These are phyloP conservation scores for Myodes glareolus DNA, from an alignment of 2,113 vertebrate species.

Conservation along the genomic window DNA sequence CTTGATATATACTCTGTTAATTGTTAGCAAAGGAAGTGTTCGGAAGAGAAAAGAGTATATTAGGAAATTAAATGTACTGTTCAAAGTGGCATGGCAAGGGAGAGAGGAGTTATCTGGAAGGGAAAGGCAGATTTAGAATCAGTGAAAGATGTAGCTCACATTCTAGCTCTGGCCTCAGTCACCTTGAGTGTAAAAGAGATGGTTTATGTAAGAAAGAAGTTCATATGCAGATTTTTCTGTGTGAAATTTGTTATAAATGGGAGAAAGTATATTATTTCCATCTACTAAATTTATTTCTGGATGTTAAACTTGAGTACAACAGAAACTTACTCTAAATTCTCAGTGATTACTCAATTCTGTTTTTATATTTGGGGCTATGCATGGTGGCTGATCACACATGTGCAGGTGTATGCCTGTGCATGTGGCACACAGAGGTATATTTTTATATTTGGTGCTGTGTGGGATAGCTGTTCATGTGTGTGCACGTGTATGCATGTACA, in stretches of 20 bases:
- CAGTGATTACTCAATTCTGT: not conserved
- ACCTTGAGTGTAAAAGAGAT: not conserved
- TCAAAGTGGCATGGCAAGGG: not conserved
- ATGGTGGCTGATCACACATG: not conserved
- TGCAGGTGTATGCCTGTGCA: not conserved
- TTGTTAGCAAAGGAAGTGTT: not conserved
- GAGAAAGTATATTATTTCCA: not conserved
- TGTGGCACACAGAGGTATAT: not conserved
- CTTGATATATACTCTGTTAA: not conserved
- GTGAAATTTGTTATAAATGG: not conserved
- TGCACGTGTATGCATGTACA: not conserved
- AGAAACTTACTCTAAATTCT: not conserved
- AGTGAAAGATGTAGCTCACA: not conserved
- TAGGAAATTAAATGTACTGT: not conserved
- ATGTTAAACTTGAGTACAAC: not conserved
- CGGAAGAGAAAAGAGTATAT: rapidly evolving
- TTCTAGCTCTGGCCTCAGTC: not conserved
- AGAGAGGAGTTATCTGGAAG: not conserved
- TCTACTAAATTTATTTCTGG: not conserved
- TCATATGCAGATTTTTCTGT: not conserved
- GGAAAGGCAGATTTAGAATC: not conserved
- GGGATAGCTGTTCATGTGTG: not conserved
- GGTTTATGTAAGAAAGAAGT: not conserved
- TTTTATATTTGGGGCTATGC: not conserved
- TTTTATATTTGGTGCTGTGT: not conserved